Base-by-base conservation (phyloP, 2,888 invertebrate species). In the Lissonota sp. region DNA sequence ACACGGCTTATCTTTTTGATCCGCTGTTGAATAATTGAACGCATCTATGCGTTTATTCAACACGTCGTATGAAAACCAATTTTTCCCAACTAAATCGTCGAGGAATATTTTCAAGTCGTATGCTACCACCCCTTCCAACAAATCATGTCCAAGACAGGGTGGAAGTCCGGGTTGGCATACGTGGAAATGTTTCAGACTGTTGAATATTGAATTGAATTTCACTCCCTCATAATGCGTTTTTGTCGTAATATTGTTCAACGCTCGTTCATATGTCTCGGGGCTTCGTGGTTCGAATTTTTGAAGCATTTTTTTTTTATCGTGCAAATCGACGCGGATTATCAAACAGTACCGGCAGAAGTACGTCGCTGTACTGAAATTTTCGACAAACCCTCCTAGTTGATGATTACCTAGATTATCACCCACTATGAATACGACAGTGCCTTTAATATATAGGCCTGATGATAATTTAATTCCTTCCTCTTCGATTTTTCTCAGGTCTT, bases 321-420 rank as follows among this genome's bases (percentile, higher is more conserved):
- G 14, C 5, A 83, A 81, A 55, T 69, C 37, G 14, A 49, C 46
- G 14, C 42, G 49, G 1, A 51, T 62, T 12, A 75, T 46, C 7
- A 83, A 16, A 66, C 86, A 86, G 62, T 83, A 86, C 37, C 85
- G 58, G 64, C 86, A 85, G 64, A 86, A 86, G 26, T 84, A 82
- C 4, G 16, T 12, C 5, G 85, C 58, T 12, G n/a, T 71, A 72
- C 85, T 84, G n/a, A 85, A 86, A 81, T 86, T 86, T 57, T 84
- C 85, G 2, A 70, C 71, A 55, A 83, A 86, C 5, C 85, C 85
- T 6, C 85, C 86, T 6, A 86, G 62, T 26, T 53, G 37, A 49
- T 86, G 83, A 63, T 82, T 85, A 5, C 85, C 85, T 5, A 86
- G 76, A 78, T 86, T 86, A 64, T 86, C 85, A 26, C 85, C 85